A percentile compares a stretch with the other conserved stretches of the same genome.
These are phyloP conservation scores for Heterotis niloticus DNA, from an alignment of 2,113 vertebrate species.

Conservation along the genomic window DNA sequence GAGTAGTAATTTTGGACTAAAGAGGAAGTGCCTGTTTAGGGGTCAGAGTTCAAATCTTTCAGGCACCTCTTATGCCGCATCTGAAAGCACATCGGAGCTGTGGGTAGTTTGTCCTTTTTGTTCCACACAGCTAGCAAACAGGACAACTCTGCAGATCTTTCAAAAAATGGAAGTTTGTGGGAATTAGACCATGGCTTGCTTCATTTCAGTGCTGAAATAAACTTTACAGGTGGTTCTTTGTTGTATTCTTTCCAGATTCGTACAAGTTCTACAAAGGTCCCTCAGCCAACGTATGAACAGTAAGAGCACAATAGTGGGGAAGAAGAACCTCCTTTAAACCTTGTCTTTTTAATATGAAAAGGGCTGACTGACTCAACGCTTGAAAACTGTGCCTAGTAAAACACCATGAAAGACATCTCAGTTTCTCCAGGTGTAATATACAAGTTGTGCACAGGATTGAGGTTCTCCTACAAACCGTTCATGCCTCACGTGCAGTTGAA, in stretches of 20 bases:
- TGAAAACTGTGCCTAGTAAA: too few species aligned
- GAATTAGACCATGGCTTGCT: not conserved
- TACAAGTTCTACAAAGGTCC: too few species aligned
- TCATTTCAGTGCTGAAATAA: not conserved
- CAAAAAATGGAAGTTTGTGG: not conserved
- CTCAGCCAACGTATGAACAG: too few species aligned
- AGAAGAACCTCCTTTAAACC: too few species aligned
- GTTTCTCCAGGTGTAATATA: too few species aligned
- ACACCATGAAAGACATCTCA: too few species aligned
- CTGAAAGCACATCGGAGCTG: not conserved
- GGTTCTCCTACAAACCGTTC: not conserved
- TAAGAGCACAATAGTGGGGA: too few species aligned
- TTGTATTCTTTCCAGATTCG: too few species aligned
- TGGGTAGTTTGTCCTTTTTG: not conserved
- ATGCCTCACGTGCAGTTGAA: not conserved
- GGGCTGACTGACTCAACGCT: too few species aligned
- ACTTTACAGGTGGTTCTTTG: too few species aligned
- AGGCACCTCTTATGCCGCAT: not conserved
- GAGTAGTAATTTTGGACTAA: not conserved
- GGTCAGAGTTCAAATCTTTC: not conserved
- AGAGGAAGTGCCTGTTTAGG: not conserved
- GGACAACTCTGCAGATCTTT: slow-evolving; percentile 1
- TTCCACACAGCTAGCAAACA: not conserved
- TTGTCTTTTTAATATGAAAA: too few species aligned
- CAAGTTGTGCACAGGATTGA: not conserved